These are phyloP conservation scores for Sphyrna mokarran DNA, from an alignment of 2,113 vertebrate genomes.

Conservation along the genomic window DNA sequence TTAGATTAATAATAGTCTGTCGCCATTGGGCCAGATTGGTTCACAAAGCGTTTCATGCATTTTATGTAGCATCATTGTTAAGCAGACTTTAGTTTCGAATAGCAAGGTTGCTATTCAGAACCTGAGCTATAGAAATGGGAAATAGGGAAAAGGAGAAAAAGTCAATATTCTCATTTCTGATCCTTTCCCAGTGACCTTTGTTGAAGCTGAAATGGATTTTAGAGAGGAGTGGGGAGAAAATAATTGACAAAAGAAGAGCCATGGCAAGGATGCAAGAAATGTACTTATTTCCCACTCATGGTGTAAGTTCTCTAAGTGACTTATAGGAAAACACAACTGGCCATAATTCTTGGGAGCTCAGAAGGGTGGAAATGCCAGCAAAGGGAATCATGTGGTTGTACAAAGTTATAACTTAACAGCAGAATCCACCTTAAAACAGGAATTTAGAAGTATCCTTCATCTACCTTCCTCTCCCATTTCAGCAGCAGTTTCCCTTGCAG, in stretches of 20 bases:
- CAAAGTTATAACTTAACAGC: not conserved
- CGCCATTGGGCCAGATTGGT: not conserved
- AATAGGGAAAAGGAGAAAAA: not conserved
- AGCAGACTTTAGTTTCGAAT: not conserved
- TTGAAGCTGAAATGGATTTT: not conserved
- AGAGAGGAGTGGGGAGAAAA: not conserved
- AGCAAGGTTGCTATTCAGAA: too few species aligned
- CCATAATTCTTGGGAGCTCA: too few species aligned
- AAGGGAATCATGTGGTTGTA: not conserved
- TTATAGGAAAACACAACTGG: not conserved
- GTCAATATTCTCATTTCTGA: not conserved
- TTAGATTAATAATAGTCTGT: not conserved
- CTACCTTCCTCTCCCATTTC: not conserved
- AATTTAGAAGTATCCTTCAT: not conserved
- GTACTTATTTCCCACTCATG: not conserved
- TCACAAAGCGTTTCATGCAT: not conserved
- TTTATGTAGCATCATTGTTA: not conserved
- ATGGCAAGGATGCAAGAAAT: not conserved
- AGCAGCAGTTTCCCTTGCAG: not conserved
- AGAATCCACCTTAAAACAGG: not conserved
- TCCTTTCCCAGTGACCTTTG: not conserved
- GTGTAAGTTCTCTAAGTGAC: not conserved
- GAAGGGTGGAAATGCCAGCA: not conserved
- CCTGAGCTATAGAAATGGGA: not conserved
- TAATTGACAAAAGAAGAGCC: not conserved